A percentile compares a stretch with the other conserved stretches of the same genome.
Evolutionary conservation across 2,888 invertebrate species (phyloP).

Genomic region (Baccha elongata): DNA sequence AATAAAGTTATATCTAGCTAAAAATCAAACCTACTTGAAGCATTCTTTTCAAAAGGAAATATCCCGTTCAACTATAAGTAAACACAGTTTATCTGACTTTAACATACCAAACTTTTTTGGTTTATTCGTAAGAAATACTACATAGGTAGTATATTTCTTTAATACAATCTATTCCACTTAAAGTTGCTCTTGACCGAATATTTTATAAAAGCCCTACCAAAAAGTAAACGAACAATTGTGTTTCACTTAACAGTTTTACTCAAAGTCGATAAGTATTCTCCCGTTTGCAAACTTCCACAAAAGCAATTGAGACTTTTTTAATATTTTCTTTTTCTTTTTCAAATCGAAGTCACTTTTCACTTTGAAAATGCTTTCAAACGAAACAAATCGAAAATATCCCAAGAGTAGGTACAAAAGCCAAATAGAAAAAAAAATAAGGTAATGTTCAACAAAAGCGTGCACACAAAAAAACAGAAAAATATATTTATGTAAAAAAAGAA

Average conservation of each 20-base stretch:
- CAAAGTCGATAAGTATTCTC: constrained; percentile 37
- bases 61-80: too few species aligned
- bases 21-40: too few species aligned
- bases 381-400: constrained; percentile 54
- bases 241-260: constrained; percentile 23
- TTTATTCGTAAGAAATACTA: too few species aligned
- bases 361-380: constrained; percentile 54
- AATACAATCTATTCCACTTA: constrained; percentile 11
- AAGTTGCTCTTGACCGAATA: constrained; percentile 42
- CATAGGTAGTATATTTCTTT: too few species aligned
- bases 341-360: constrained; percentile 66
- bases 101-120: too few species aligned
- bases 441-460: constrained; percentile 33
- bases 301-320: background rate
- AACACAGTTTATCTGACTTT: too few species aligned
- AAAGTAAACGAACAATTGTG: constrained; percentile 15
- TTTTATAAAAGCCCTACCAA: constrained; percentile 4
- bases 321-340: background rate
- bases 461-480: constrained; percentile 48
- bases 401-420: constrained; percentile 19
- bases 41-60: too few species aligned
- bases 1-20: too few species aligned
- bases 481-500: constrained; percentile 34
- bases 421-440: constrained; percentile 10
- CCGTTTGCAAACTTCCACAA: constrained; percentile 25